Percentiles rank a stretch among this genome's conserved stretches.
Conservation (phyloP, 1,140 invertebrate species). For the Micrasema minimum region DNA sequence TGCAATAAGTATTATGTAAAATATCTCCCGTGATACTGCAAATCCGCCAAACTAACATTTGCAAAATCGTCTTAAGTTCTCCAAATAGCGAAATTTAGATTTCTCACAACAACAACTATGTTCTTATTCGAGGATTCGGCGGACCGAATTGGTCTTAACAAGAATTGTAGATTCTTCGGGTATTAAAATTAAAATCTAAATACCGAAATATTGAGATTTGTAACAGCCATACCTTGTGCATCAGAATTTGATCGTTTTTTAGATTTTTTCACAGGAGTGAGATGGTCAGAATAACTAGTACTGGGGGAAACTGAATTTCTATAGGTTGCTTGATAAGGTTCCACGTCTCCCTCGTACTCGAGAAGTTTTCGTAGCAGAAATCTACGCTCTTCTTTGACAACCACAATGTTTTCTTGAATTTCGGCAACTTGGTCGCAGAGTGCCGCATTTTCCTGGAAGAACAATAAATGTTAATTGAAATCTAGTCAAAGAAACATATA, state of each 20-base stretch:
- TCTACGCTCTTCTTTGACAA: conserved; percentile 78
- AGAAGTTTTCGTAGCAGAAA: conserved; percentile 75
- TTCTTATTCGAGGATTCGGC: no score
- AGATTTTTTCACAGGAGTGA: conserved; percentile 46
- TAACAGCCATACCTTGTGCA: conserved; percentile 50
- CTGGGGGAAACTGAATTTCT: conserved; percentile 50
- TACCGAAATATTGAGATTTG: no score
- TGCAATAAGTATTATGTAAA: no score
- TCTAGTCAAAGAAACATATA: not conserved
- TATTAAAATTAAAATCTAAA: no score
- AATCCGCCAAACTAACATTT: no score
- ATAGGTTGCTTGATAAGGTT: conserved; percentile 42
- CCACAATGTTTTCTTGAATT: conserved; percentile 77
- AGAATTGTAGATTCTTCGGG: no score
- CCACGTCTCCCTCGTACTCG: conserved; percentile 66
- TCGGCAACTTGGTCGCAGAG: conserved; percentile 82
- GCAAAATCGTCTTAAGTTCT: no score
- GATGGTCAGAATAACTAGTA: conserved; percentile 52
- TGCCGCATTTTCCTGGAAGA: conserved; percentile 78
- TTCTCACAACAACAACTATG: no score
- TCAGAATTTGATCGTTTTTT: conserved; percentile 53
- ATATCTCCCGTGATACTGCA: no score
- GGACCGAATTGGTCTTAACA: no score
- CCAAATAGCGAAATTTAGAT: no score
- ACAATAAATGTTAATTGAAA: conserved; percentile 27